A percentile compares a stretch with the other conserved stretches of the same genome.
Evolutionary conservation across 2,797 vertebrate species (phyloP).

Genomic region (Eleutherodactylus coqui): DNA sequence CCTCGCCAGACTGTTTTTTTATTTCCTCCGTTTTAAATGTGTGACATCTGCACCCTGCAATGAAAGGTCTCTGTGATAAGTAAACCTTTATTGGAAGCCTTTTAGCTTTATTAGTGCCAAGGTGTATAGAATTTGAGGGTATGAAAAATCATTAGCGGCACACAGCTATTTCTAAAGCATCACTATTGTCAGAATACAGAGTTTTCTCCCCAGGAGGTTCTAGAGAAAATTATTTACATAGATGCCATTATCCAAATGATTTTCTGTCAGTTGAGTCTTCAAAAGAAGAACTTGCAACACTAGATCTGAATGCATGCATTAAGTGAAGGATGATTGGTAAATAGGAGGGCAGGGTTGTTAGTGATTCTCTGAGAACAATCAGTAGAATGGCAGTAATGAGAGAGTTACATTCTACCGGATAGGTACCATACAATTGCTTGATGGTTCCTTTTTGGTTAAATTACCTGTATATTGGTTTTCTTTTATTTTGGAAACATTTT

Average conservation of each 20-base stretch:
- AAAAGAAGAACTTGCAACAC: constrained; percentile 51
- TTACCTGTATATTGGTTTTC: constrained; percentile 11
- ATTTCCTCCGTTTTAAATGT: constrained; percentile 25
- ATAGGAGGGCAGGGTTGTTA: constrained; percentile 26
- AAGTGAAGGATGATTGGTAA: constrained; percentile 54
- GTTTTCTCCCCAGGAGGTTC: constrained; percentile 54
- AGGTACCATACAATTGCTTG: neutral
- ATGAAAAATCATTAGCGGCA: constrained; percentile 55
- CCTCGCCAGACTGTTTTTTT: constrained; percentile 16
- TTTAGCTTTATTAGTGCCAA: constrained; percentile 58
- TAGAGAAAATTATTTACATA: constrained; percentile 62
- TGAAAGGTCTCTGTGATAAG: constrained; percentile 46
- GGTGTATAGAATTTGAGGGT: constrained; percentile 37
- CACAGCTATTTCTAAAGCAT: constrained; percentile 52
- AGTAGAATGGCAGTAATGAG: constrained; percentile 11
- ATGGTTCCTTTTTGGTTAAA: constrained; percentile 17
- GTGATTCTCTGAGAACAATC: constrained; percentile 18
- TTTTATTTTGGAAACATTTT: constrained; percentile 22
- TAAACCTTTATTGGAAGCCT: constrained; percentile 50
- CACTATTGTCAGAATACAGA: constrained; percentile 54
- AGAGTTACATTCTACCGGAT: neutral
- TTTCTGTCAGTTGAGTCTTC: constrained; percentile 57
- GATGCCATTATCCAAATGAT: constrained; percentile 62
- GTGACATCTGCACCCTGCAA: constrained; percentile 52
- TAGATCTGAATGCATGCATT: constrained; percentile 54